phyloP scores from a whole-genome alignment of 1,140 invertebrate species.

The Glossosoma conforme region DNA sequence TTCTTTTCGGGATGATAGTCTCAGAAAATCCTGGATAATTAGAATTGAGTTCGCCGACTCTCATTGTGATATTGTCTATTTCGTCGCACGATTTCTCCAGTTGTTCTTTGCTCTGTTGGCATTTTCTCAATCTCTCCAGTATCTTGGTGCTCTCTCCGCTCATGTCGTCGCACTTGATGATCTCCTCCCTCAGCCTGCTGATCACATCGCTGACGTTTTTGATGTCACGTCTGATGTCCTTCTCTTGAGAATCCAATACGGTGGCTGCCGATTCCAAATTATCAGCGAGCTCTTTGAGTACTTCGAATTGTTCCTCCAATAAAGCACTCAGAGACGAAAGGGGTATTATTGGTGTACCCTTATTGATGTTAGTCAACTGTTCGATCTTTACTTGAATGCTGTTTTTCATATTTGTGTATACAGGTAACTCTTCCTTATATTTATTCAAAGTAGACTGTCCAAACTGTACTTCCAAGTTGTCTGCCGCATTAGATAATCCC shows the following conservation, averaged over 20 bases:
- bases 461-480: slow-evolving; percentile 74
- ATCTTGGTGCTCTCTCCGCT: slow-evolving; percentile 83
- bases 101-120: slow-evolving; percentile 65
- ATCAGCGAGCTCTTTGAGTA: slow-evolving; percentile 66
- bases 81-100: slow-evolving; percentile 59
- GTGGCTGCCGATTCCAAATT: slow-evolving; percentile 69
- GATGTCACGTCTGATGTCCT: slow-evolving; percentile 62
- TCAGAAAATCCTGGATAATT: slow-evolving; percentile 77
- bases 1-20: slow-evolving; percentile 73
- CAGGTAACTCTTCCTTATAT: slow-evolving; percentile 81
- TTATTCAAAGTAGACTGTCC: slow-evolving; percentile 71
- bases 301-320: slow-evolving; percentile 72
- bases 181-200: slow-evolving; percentile 73
- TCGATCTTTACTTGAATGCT: slow-evolving; percentile 74
- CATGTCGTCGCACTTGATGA: slow-evolving; percentile 88
- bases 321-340: slow-evolving; percentile 64
- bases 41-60: slow-evolving; percentile 65
- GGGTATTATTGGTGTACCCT: slow-evolving; percentile 62
- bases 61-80: slow-evolving; percentile 62
- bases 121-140: slow-evolving; percentile 69
- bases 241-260: slow-evolving; percentile 68
- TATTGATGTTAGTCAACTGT: slow-evolving; percentile 75
- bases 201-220: slow-evolving; percentile 65
- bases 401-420: slow-evolving; percentile 68
- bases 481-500: slow-evolving; percentile 65